These are phyloP conservation scores for Nestor notabilis DNA, from an alignment of 2,113 vertebrate genomes.

Conservation along the genomic window DNA sequence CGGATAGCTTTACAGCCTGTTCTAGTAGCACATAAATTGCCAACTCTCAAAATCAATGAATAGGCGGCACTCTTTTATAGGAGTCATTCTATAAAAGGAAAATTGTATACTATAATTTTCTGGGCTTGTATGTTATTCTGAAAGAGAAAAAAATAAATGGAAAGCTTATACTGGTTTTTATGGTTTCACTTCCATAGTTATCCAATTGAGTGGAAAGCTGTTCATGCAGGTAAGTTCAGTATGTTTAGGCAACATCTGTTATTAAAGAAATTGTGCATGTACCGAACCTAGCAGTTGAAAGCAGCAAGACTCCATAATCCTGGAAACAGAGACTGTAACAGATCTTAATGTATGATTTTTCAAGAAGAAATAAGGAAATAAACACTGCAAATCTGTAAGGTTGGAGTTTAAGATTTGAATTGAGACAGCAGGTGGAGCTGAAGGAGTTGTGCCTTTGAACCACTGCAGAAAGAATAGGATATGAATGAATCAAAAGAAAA, in stretches of 20 bases:
- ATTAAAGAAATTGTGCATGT: slow-evolving; percentile 28
- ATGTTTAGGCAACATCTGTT: slow-evolving; percentile 42
- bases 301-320: slow-evolving; percentile 24
- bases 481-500: slow-evolving; percentile 43
- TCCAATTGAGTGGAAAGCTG: slow-evolving; percentile 20
- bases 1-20: background rate
- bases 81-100: slow-evolving; percentile 15
- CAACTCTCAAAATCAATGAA: slow-evolving; percentile 27
- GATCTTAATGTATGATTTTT: background rate
- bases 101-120: slow-evolving; percentile 38
- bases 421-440: slow-evolving; percentile 74
- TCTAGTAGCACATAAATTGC: background rate
- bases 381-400: background rate
- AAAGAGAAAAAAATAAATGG: slow-evolving; percentile 22
- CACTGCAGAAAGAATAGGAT: background rate
- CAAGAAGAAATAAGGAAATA: background rate
- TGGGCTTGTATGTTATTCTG: background rate
- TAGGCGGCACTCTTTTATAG: background rate
- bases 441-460: slow-evolving; percentile 29
- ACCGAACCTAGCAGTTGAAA: slow-evolving; percentile 24
- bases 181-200: slow-evolving; percentile 10
- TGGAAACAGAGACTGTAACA: background rate
- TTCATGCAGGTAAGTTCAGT: slow-evolving; percentile 16
- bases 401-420: background rate
- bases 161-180: slow-evolving; percentile 22